Percentiles rank a stretch among this genome's conserved stretches.
These are phyloP conservation scores for Heliconius hermathena DNA, from an alignment of 1,140 invertebrate genomes.

Conservation along the genomic window DNA sequence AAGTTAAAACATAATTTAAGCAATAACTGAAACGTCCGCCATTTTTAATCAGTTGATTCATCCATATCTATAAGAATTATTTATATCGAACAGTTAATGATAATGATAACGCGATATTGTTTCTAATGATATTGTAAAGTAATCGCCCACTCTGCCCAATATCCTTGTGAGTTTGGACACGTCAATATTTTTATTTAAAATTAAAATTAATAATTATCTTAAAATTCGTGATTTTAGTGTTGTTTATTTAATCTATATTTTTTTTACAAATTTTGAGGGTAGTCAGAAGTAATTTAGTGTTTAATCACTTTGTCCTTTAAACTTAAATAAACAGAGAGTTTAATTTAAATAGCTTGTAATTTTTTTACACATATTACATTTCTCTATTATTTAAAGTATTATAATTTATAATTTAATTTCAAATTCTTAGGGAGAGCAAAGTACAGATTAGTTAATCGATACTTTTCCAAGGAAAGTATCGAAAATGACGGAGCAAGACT, in stretches of 20 bases:
- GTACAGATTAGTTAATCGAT: conserved; percentile 27
- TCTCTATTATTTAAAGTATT: not conserved
- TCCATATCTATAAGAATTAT: conserved; percentile 45
- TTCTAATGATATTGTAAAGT: conserved; percentile 20
- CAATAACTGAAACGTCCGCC: conserved; percentile 25
- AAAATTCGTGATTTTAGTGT: not conserved
- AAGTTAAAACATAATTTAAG: too few species aligned
- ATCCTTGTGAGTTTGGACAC: conserved; percentile 53
- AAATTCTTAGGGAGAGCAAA: not conserved
- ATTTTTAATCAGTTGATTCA: conserved; percentile 39
- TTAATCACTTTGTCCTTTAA: not conserved
- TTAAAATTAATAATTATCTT: not conserved
- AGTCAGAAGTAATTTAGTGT: not conserved
- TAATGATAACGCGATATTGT: conserved; percentile 51
- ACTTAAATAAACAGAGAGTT: too few species aligned
- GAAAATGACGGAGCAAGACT: conserved; percentile 56
- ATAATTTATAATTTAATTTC: not conserved
- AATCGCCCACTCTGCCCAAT: conserved; percentile 53
- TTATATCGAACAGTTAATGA: conserved; percentile 62
- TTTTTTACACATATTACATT: conserved; percentile 18
- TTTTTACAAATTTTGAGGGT: not conserved
- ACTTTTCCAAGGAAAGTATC: conserved; percentile 18
- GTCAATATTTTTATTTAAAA: not conserved
- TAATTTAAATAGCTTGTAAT: too few species aligned
- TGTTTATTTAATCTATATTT: conserved; percentile 25